These are phyloP conservation scores for Lordiphosa collinella DNA, from an alignment of 1,140 invertebrate species.

Conservation along the genomic window DNA sequence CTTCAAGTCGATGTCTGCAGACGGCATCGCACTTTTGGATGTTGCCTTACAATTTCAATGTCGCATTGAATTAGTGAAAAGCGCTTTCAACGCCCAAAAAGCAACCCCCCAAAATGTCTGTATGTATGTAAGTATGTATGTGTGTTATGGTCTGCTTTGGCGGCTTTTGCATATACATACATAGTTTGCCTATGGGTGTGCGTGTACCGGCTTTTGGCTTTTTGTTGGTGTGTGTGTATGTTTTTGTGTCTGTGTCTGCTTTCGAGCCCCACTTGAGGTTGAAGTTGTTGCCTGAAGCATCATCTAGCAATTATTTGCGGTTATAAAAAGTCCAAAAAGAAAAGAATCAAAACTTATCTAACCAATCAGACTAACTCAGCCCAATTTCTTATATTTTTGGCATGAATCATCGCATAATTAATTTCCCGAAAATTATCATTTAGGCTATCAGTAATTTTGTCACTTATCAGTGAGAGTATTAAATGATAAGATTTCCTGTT, in stretches of 20 bases:
- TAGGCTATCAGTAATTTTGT: not conserved
- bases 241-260: constrained; percentile 41
- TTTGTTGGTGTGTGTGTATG: not conserved
- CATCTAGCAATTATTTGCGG: constrained; percentile 58
- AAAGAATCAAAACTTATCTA: not conserved
- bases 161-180: constrained; percentile 5
- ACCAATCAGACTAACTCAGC: no score
- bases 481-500: not conserved
- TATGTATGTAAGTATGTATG: constrained; percentile 7
- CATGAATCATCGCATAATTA: constrained; percentile 3
- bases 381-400: no score
- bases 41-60: constrained; percentile 67
- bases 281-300: constrained; percentile 60
- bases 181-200: constrained; percentile 6
- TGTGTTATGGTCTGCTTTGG: constrained; percentile 2
- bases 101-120: constrained; percentile 61
- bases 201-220: constrained; percentile 7
- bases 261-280: constrained; percentile 56
- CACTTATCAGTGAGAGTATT: not conserved
- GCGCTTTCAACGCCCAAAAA: constrained; percentile 74
- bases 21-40: constrained; percentile 37
- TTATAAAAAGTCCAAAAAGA: constrained; percentile 10
- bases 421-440: constrained; percentile 1
- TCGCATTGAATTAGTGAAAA: constrained; percentile 78
- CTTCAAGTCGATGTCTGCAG: constrained; percentile 34